Evolutionary conservation across 1,140 invertebrate species (phyloP).

Genomic region (Orius insidiosus): DNA sequence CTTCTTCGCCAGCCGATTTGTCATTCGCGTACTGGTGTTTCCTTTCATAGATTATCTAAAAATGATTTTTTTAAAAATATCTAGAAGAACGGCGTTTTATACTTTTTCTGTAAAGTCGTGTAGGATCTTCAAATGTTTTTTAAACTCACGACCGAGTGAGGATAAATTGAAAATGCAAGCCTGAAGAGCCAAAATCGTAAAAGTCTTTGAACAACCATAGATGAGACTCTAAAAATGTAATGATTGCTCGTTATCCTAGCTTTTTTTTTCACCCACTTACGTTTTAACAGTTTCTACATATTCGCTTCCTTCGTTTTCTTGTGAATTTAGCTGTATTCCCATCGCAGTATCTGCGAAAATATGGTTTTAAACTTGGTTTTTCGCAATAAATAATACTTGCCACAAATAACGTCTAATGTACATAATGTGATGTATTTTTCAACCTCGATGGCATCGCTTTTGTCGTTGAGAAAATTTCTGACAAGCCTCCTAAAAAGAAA

Average conservation of each 20-base stretch:
- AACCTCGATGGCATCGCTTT: constrained; percentile 32
- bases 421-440: constrained; percentile 36
- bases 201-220: constrained; percentile 12
- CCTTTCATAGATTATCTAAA: too few species aligned
- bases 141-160: constrained; percentile 26
- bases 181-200: constrained; percentile 17
- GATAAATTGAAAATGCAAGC: constrained; percentile 19
- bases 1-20: too few species aligned
- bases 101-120: constrained; percentile 50
- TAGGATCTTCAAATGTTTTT: constrained; percentile 37
- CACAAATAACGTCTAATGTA: constrained; percentile 45
- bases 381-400: constrained; percentile 26
- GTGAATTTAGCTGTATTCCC: constrained; percentile 20
- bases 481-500: constrained; percentile 27
- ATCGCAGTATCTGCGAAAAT: constrained; percentile 21
- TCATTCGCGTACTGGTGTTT: too few species aligned
- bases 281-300: constrained; percentile 19
- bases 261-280: constrained; percentile 16
- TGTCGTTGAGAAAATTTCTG: constrained; percentile 23
- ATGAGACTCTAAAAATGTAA: constrained; percentile 13
- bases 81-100: too few species aligned
- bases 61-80: too few species aligned
- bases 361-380: background rate
- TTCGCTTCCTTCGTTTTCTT: constrained; percentile 17
- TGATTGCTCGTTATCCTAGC: too few species aligned